A percentile compares a stretch with the other conserved stretches of the same genome.
These are phyloP conservation scores for Tyto alba DNA, from an alignment of 2,113 vertebrate genomes.

Conservation along the genomic window DNA sequence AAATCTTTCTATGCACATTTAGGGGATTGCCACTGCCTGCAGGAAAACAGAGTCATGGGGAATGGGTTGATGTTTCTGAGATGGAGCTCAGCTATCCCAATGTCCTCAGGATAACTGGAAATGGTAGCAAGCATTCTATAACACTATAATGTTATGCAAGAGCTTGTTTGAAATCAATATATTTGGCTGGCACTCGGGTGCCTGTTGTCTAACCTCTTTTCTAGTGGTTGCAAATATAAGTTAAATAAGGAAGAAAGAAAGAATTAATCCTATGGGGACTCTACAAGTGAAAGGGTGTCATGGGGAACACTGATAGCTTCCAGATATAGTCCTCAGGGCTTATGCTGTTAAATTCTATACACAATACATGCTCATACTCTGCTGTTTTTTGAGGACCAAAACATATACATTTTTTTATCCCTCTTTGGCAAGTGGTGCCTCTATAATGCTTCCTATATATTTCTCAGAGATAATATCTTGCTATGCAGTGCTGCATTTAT, in stretches of 20 bases:
- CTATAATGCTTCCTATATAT: not conserved
- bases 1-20: not conserved
- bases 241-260: not conserved
- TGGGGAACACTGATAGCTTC: not conserved
- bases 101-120: not conserved
- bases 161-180: not conserved
- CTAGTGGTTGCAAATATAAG: not conserved
- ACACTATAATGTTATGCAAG: not conserved
- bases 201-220: not conserved
- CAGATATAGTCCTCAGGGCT: not conserved
- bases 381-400: not conserved
- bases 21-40: not conserved
- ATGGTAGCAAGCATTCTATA: not conserved
- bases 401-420: not conserved
- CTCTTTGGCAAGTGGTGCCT: not conserved
- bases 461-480: not conserved
- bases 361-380: not conserved
- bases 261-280: not conserved
- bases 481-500: not conserved
- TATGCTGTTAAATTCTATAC: not conserved
- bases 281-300: not conserved
- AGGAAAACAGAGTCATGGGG: not conserved
- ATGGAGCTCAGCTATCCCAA: not conserved
- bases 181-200: not conserved
- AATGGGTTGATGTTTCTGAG: not conserved